phyloP scores from a whole-genome alignment of 92 coral and sea anemone species.

The Bergia puertoricense region DNA sequence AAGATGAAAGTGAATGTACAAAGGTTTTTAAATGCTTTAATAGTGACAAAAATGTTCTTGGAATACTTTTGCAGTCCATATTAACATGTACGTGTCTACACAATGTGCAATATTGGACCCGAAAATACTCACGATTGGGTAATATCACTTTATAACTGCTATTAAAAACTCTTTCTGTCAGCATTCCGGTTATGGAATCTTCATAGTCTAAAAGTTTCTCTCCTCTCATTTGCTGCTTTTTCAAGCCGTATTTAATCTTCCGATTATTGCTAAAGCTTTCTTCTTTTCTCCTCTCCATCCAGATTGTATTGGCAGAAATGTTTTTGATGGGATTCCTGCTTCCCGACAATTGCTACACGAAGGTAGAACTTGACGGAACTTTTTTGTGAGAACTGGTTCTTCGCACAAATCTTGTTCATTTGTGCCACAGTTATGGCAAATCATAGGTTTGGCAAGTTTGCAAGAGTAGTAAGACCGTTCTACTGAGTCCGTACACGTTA shows the following conservation, averaged over 20 bases:
- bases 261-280: conserved; percentile 20
- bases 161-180: not conserved
- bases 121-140: not conserved
- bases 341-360: conserved; percentile 30
- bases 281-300: conserved; percentile 27
- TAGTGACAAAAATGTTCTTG: not conserved
- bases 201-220: not conserved
- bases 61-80: not conserved
- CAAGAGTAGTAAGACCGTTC: conserved; percentile 35
- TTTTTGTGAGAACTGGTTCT: conserved; percentile 27
- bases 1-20: not conserved
- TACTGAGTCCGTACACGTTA: conserved; percentile 34
- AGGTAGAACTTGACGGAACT: conserved; percentile 36
- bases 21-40: not conserved
- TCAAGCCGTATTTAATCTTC: conserved; percentile 25
- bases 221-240: not conserved
- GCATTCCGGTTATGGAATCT: not conserved
- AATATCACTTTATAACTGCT: conserved; percentile 5
- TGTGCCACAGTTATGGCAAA: conserved; percentile 39
- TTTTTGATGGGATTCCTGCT: conserved; percentile 39
- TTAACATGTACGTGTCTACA: not conserved
- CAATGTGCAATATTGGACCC: conserved; percentile 23
- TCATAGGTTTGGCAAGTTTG: conserved; percentile 23
- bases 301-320: conserved; percentile 29
- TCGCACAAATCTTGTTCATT: conserved; percentile 18